A percentile compares a stretch with the other conserved stretches of the same genome.
Conservation (phyloP, 2,113 vertebrate species). For the Platichthys stellatus region DNA sequence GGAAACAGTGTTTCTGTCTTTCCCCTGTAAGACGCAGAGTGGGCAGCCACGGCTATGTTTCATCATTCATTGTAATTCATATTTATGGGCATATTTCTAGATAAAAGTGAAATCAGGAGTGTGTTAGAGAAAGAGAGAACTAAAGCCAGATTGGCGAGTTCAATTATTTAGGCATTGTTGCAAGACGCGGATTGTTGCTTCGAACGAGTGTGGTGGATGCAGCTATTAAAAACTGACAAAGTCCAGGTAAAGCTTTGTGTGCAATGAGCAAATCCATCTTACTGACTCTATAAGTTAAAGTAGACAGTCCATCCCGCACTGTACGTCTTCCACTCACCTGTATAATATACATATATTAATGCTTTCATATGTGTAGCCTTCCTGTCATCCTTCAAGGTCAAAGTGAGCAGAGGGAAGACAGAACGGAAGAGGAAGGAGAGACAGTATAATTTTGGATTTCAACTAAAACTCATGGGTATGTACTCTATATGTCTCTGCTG, state of each 20-base stretch:
- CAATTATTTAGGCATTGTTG: neutral
- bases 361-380: constrained; percentile 30
- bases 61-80: neutral
- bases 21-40: neutral
- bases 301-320: neutral
- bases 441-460: constrained; percentile 22
- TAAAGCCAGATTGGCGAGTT: neutral
- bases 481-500: constrained; percentile 21
- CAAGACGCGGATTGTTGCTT: neutral
- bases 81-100: neutral
- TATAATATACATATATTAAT: constrained; percentile 28
- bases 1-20: neutral
- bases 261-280: no score
- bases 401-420: neutral
- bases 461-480: constrained; percentile 11
- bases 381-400: constrained; percentile 32
- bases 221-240: neutral
- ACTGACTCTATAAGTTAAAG: no score
- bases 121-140: neutral
- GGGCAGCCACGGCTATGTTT: neutral
- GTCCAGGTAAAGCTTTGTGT: constrained; percentile 22
- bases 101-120: neutral
- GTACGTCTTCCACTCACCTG: neutral
- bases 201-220: neutral
- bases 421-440: neutral